Conservation (phyloP, 2,888 invertebrate genomes). For the Meteorus cinctellus region DNA sequence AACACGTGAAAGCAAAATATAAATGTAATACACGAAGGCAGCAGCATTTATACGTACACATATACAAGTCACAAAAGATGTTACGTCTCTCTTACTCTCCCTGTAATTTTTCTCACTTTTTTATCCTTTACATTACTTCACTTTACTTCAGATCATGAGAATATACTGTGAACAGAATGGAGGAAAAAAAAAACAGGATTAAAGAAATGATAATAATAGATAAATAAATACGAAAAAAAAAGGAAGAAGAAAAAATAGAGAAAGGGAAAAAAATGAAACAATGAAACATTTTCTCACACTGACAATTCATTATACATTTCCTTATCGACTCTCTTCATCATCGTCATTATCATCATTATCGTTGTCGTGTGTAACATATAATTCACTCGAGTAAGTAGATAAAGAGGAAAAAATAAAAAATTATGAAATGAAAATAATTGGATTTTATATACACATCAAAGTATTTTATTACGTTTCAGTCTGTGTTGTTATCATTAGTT, state of each 20-base stretch:
- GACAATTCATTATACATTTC: slow-evolving; percentile 1
- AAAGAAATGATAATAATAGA: neutral
- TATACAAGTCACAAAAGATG: slow-evolving; percentile 41
- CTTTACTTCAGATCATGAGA: slow-evolving; percentile 28
- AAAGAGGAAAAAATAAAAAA: too few relatives aligned
- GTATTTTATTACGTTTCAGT: neutral
- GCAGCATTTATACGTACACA: neutral
- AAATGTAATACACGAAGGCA: slow-evolving; percentile 25
- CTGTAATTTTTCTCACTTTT: slow-evolving; percentile 39
- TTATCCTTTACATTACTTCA: neutral
- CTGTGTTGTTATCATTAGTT: neutral
- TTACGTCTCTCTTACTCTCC: slow-evolving; percentile 43
- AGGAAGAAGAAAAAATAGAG: neutral
- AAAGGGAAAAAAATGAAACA: neutral
- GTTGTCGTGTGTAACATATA: neutral
- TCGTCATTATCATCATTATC: neutral
- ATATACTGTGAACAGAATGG: neutral
- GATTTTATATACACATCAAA: neutral
- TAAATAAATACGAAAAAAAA: neutral
- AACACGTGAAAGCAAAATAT: slow-evolving; percentile 32
- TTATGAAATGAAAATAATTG: too few relatives aligned
- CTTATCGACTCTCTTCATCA: slow-evolving; percentile 2
- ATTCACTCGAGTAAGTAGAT: too few relatives aligned
- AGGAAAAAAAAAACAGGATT: neutral
- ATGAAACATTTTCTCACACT: slow-evolving; percentile 10